Evolutionary conservation across 2,797 vertebrate species (phyloP), one percentile per base, ranked within the genome.

Genomic region (Hapalemur alaotrensis): DNA sequence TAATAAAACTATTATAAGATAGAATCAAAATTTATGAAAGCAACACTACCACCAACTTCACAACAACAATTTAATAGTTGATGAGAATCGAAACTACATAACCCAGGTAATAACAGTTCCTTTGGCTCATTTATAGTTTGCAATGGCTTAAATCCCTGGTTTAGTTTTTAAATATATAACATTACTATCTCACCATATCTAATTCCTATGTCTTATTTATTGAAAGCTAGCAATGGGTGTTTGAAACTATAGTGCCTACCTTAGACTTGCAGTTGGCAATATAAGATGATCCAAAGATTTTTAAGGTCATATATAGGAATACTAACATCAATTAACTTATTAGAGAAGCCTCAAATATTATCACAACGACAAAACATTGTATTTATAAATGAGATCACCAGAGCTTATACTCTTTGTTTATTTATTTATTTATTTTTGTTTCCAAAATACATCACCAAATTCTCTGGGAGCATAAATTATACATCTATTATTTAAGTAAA

Each of bases 401-500:
- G 7, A 95, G 54, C 1, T 72, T 38, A 15, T 15, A 20, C 32
- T 32, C 5, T 61, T 67, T 79, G 13, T 48, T 75, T 22, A 83
- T 9, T 65, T 20, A n/a, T 15, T 54, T 15, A 20, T 79, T 89
- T 78, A 35, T n/a, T 72, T 72, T 72, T 72, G 41, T 43, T 43
- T 43, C n/a, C 61, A 78, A 63, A 70, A 50, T 32, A 9, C 2
- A 46, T 38, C 50, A 22, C 18, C 61, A 82, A 78, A 75, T 67
- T 61, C 32, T 83, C 54, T 94, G 76, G 32, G 52, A 87, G 63
- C 22, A 35, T 43, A 89, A 88, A 43, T 4, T 72, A 48, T 35
- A 28, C 35, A 70, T 91, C 46, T 75, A 95, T 79, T 57, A 87
- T 95, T 86, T 73, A 96, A 73, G 9, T 41, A 83, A 94, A 73